Evolutionary conservation across 1,140 invertebrate genomes (phyloP).

Genomic region (Caerostris darwini): DNA sequence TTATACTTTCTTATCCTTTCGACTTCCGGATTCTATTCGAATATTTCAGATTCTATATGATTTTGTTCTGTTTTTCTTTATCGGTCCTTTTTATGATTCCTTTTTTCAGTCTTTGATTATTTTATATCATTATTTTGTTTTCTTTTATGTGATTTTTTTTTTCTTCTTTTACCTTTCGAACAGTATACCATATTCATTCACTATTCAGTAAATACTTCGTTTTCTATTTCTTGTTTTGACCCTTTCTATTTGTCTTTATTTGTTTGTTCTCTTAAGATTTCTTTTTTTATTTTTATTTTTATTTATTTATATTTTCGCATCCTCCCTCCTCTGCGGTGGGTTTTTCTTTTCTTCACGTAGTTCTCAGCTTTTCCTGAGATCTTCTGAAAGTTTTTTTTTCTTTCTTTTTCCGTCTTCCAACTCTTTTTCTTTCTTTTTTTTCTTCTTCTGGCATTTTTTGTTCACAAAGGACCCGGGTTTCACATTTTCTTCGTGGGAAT

Average conservation of each 20-base stretch:
- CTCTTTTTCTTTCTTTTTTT: background rate
- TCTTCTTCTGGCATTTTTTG: conserved; percentile 19
- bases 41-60: conserved; percentile 36
- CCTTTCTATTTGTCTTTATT: conserved; percentile 48
- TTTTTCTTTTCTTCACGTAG: conserved; percentile 7
- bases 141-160: background rate
- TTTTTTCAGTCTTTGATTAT: conserved; percentile 28
- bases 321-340: background rate
- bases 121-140: conserved; percentile 51
- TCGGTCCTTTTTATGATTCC: background rate
- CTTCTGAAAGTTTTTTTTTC: background rate
- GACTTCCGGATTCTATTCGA: background rate
- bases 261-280: conserved; percentile 41
- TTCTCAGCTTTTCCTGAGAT: conserved; percentile 2
- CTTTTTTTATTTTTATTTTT: background rate
- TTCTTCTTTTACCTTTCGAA: background rate
- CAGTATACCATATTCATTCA: conserved; percentile 42
- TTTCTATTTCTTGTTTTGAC: conserved; percentile 48
- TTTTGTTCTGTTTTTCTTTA: background rate
- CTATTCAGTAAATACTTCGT: conserved; percentile 54
- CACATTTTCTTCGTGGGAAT: conserved; percentile 7
- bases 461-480: background rate
- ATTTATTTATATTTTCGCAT: conserved; percentile 14
- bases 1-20: background rate
- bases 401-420: background rate